Conservation (phyloP, 2,797 vertebrate genomes). For the Lepus townsendii region DNA sequence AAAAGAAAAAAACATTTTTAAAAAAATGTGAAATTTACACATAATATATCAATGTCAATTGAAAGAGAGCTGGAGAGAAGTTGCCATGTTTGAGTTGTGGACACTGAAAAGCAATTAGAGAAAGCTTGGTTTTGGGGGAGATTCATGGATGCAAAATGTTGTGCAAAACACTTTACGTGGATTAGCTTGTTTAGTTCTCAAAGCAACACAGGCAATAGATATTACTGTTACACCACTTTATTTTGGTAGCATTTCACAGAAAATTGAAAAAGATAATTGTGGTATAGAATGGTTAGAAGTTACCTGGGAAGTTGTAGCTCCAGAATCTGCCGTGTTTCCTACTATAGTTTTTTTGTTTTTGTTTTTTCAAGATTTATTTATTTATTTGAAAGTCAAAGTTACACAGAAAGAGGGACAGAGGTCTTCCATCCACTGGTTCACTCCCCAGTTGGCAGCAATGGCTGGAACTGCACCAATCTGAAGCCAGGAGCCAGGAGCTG, state of each 20-base stretch:
- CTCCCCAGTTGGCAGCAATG: too few relatives aligned
- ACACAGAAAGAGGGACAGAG: too few relatives aligned
- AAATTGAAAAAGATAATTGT: slow-evolving; percentile 23
- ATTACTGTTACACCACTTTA: neutral
- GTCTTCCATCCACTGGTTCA: too few relatives aligned
- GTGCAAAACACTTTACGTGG: neutral
- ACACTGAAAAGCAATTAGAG: neutral
- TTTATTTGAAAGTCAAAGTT: too few relatives aligned
- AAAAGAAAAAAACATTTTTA: too few relatives aligned
- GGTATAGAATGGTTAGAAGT: neutral
- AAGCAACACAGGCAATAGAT: neutral
- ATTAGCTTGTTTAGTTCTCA: neutral
- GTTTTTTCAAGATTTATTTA: too few relatives aligned
- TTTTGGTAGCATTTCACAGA: neutral
- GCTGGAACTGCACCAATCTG: too few relatives aligned
- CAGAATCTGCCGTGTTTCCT: neutral
- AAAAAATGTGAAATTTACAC: neutral
- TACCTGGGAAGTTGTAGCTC: neutral
- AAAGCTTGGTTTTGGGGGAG: neutral
- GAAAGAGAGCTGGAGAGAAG: neutral
- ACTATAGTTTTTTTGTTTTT: too few relatives aligned
- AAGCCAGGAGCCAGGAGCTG: too few relatives aligned
- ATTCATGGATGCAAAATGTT: neutral
- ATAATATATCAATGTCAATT: neutral
- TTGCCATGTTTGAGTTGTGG: neutral